Evolutionary conservation across 1,140 invertebrate genomes (phyloP), one percentile per base, ranked within the genome.

Genomic region (Himalopsyche phryganea): DNA sequence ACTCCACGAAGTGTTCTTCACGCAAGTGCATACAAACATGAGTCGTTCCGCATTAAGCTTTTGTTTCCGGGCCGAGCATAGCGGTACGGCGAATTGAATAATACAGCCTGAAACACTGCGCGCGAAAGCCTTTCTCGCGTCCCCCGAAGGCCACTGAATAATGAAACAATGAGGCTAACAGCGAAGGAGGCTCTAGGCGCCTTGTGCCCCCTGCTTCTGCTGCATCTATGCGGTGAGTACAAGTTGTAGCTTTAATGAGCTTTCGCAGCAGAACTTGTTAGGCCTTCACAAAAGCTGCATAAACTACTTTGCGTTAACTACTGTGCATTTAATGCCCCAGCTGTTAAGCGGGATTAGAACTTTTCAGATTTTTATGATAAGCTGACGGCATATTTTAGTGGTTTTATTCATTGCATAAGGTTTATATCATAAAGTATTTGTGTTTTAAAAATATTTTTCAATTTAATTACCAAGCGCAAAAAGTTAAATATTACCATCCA

Each of bases 91-190:
- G 23, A 28, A 28, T 28, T 28, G 23, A 28, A 28, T 28, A 28
- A 28, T 28, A 28, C 23, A 28, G 23, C 23, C 23, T 28, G 23
- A 42, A 52, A 41, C 33, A 13, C 36, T 49, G 19, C 45, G 13
- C 6, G 18, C 15, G 1, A 19, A 41, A 50, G 44, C 28, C 50
- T 52, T 40, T 53, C 40, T 13, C 38, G 51, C 51, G 18, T 38
- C 42, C 51, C 38, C 38, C 11, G 38, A 15, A 40, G 50, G 42
- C 44, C 36, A 13, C 11, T 62, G 60, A 62, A 62, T 62, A 62
- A 62, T 62, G 60, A 62, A 62, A 62, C 60, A 62, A 62, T 62
- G 60, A 62, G 47, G 60, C 50, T 52, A 13, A 19, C 55, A 13
- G 49, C 14, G 55, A 52, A 55, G 55, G 51, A 35, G 33, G 14